phyloP scores from a whole-genome alignment of 2,888 invertebrate species.

The Nemotelus pantherinus region DNA sequence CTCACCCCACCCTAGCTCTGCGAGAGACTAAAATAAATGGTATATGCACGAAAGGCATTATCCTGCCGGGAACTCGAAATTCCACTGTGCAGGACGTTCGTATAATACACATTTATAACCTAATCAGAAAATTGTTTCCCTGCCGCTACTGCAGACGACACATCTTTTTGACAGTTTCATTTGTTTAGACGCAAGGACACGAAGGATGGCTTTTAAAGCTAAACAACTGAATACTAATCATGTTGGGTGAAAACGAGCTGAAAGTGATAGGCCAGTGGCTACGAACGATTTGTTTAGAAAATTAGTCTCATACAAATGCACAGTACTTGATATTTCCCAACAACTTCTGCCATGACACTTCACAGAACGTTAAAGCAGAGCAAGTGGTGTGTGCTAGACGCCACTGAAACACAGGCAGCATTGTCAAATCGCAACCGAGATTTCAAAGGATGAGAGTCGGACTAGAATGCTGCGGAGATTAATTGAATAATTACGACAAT shows the following conservation, averaged over 20 bases:
- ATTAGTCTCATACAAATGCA: too few relatives aligned
- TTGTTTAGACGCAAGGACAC: constrained; percentile 39
- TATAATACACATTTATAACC: constrained; percentile 36
- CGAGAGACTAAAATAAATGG: constrained; percentile 20
- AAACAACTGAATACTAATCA: constrained; percentile 42
- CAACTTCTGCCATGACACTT: too few relatives aligned
- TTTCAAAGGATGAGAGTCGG: constrained; percentile 10
- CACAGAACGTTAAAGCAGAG: too few relatives aligned
- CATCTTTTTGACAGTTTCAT: constrained; percentile 47
- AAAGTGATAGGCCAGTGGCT: background rate
- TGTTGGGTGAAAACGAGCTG: constrained; percentile 10
- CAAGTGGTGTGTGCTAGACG: background rate
- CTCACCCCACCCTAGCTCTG: background rate
- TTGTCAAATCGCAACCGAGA: background rate
- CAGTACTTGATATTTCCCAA: too few relatives aligned
- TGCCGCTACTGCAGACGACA: constrained; percentile 44
- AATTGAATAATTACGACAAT: constrained; percentile 55
- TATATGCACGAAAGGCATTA: constrained; percentile 25
- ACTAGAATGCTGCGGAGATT: constrained; percentile 51
- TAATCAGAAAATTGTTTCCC: constrained; percentile 47
- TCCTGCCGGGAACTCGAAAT: constrained; percentile 8
- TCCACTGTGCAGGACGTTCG: constrained; percentile 10
- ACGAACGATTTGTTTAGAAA: background rate
- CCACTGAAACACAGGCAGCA: background rate
- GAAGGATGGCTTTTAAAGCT: constrained; percentile 41